These are phyloP conservation scores for Ptychochromis oligacanthus DNA, from an alignment of 2,113 vertebrate genomes.

Conservation along the genomic window DNA sequence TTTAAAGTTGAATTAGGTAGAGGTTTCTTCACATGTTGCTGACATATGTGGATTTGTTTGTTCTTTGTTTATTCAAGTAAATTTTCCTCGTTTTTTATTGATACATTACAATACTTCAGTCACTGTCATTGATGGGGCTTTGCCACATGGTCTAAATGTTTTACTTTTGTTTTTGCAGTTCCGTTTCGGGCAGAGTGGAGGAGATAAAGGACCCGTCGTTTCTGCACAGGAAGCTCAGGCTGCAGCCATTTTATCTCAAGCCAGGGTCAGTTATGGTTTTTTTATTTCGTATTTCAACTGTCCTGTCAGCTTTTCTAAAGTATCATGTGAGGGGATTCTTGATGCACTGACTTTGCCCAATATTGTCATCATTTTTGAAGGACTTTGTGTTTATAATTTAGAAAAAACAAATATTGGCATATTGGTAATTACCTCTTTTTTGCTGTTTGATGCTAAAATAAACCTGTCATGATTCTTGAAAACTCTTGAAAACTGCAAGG, in stretches of 20 bases:
- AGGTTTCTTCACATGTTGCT: not conserved
- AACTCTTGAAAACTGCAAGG: not conserved
- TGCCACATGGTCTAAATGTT: not conserved
- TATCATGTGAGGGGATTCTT: rapidly evolving
- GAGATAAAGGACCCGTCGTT: constrained; percentile 91
- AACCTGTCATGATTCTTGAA: not conserved
- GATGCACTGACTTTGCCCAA: rapidly evolving
- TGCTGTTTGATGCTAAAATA: not conserved
- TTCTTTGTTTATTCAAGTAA: rapidly evolving
- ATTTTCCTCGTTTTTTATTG: not conserved
- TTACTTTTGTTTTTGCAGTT: constrained; percentile 80
- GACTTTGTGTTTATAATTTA: not conserved
- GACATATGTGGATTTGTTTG: too few relatives aligned
- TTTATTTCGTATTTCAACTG: not conserved
- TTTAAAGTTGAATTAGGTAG: rapidly evolving
- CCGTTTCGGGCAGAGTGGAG: constrained; percentile 92
- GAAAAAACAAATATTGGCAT: too few relatives aligned
- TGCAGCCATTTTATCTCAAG: constrained; percentile 97
- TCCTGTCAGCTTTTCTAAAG: not conserved
- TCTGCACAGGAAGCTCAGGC: constrained; percentile 97
- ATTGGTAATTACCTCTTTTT: rapidly evolving
- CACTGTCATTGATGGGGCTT: rapidly evolving
- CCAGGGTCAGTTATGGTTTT: constrained; percentile 86
- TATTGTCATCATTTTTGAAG: rapidly evolving
- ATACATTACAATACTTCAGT: rapidly evolving